Percentiles rank a stretch among this genome's conserved stretches.
Conservation (phyloP, 2,113 vertebrate species). For the Hyaena hyaena region DNA sequence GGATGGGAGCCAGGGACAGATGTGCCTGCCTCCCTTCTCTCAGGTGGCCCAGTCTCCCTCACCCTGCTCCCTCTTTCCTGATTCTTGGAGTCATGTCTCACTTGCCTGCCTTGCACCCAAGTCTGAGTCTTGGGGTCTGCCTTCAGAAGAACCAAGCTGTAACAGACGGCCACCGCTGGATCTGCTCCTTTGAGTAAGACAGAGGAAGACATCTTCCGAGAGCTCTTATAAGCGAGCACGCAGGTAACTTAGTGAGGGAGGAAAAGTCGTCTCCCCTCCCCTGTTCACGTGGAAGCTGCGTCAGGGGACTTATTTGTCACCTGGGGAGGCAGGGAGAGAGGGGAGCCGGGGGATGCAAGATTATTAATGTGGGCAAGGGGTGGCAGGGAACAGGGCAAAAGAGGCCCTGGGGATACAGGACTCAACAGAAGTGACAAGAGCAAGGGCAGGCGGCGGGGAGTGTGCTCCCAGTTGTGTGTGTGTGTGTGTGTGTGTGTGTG, state of each 20-base stretch:
- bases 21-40: not conserved
- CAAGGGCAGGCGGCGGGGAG: slow-evolving; percentile 29
- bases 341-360: slow-evolving; percentile 34
- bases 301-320: slow-evolving; percentile 59
- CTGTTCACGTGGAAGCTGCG: not conserved
- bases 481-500: not conserved
- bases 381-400: slow-evolving; percentile 53
- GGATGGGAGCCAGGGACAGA: not conserved
- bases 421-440: slow-evolving; percentile 44
- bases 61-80: not conserved
- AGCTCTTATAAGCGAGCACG: slow-evolving; percentile 37
- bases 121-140: slow-evolving; percentile 14
- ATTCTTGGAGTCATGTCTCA: not conserved
- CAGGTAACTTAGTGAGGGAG: slow-evolving; percentile 18
- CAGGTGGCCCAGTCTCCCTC: not conserved
- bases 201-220: slow-evolving; percentile 45
- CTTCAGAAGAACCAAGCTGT: slow-evolving; percentile 41
- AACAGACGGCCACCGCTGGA: not conserved
- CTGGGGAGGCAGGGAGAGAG: slow-evolving; percentile 50
- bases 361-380: slow-evolving; percentile 34
- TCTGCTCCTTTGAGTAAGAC: slow-evolving; percentile 14
- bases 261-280: slow-evolving; percentile 9
- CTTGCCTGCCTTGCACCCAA: not conserved
- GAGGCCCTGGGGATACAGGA: slow-evolving; percentile 44
- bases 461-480: not conserved